These are phyloP conservation scores for Ranitomeya imitator DNA, from an alignment of 2,113 vertebrate species.

Conservation along the genomic window DNA sequence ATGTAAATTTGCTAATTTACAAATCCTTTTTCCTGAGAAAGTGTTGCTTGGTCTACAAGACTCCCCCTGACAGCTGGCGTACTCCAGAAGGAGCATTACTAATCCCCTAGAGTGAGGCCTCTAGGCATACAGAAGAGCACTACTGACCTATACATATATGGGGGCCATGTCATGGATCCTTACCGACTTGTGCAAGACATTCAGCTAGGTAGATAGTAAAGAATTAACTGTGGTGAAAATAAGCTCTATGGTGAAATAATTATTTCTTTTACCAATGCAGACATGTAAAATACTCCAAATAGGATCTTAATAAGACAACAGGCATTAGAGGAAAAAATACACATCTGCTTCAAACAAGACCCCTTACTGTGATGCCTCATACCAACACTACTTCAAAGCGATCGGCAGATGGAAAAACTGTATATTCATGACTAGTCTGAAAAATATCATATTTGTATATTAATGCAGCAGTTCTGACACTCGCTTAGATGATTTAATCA, in stretches of 20 bases:
- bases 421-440: slow-evolving; percentile 15
- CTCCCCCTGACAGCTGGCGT: too few species aligned
- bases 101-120: too few species aligned
- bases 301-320: slow-evolving; percentile 2
- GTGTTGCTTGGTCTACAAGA: too few species aligned
- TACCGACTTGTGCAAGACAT: not conserved
- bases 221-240: not conserved
- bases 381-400: slow-evolving; percentile 20
- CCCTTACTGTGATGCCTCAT: not conserved
- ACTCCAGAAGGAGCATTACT: too few species aligned
- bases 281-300: not conserved
- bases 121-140: not conserved
- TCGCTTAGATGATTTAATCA: slow-evolving; percentile 13
- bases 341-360: slow-evolving; percentile 30
- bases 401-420: slow-evolving; percentile 27
- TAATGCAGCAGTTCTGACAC: slow-evolving; percentile 10
- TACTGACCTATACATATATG: not conserved
- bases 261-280: not conserved
- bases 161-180: not conserved
- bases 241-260: not conserved
- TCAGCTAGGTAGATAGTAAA: not conserved
- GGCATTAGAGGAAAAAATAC: slow-evolving; percentile 1
- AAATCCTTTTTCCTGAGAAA: too few species aligned
- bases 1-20: too few species aligned
- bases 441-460: slow-evolving; percentile 4